phyloP scores from a whole-genome alignment of 1,140 invertebrate genomes.

The Oedothorax gibbosus region DNA sequence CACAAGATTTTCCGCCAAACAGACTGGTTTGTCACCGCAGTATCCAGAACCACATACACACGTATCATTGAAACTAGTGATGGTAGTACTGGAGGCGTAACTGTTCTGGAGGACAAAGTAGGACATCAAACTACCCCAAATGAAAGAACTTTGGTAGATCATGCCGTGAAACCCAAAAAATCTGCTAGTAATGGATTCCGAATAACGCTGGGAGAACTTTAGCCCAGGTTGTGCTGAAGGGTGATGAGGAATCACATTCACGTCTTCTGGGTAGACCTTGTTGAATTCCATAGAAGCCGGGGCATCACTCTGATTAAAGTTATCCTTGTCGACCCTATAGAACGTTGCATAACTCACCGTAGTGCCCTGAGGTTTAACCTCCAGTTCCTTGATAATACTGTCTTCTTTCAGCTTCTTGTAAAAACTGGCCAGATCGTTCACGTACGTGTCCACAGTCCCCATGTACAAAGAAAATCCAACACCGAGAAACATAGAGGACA shows the following conservation, averaged over 20 bases:
- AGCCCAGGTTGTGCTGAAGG: no score
- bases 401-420: neutral
- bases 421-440: neutral
- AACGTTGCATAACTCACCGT: no score
- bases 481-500: neutral
- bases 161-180: constrained; percentile 99
- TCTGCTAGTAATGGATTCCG: constrained; percentile 81
- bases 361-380: neutral
- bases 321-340: neutral
- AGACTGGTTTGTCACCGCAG: neutral
- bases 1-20: neutral
- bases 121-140: constrained; percentile 97
- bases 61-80: neutral
- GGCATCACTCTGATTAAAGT: neutral
- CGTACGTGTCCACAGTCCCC: neutral
- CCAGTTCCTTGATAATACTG: neutral
- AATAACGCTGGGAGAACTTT: neutral
- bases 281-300: neutral
- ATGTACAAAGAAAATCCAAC: neutral
- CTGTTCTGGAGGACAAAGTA: constrained; percentile 66
- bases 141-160: constrained; percentile 92
- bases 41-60: neutral
- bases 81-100: no score
- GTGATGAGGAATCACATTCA: neutral
- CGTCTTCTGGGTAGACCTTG: neutral